A percentile compares a stretch with the other conserved stretches of the same genome.
These are phyloP conservation scores for Ennomos fuscantarius DNA, from an alignment of 2,888 invertebrate genomes.

Conservation along the genomic window DNA sequence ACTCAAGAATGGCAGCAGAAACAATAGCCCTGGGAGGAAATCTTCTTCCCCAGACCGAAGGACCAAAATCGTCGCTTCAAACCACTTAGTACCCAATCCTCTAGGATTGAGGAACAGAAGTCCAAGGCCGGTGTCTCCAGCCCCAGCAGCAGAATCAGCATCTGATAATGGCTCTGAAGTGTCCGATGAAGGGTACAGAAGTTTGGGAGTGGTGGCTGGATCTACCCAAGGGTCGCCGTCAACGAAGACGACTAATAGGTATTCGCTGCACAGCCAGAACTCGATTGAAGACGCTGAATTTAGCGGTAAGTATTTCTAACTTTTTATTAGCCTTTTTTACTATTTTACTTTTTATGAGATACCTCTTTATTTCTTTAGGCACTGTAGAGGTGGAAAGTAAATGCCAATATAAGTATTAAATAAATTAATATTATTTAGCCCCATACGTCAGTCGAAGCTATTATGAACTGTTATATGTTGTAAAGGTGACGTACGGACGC, in stretches of 20 bases:
- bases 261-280: slow-evolving; percentile 89
- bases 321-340: no score
- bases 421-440: no score
- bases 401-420: no score
- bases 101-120: slow-evolving; percentile 73
- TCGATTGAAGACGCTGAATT: slow-evolving; percentile 90
- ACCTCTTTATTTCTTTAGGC: no score
- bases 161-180: slow-evolving; percentile 94
- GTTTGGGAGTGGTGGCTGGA: slow-evolving; percentile 88
- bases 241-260: slow-evolving; percentile 85
- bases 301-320: slow-evolving; percentile 80
- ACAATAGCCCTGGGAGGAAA: slow-evolving; percentile 69
- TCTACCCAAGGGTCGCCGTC: slow-evolving; percentile 79
- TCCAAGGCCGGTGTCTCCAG: slow-evolving; percentile 83
- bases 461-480: no score
- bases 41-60: slow-evolving; percentile 76
- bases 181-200: slow-evolving; percentile 94
- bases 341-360: no score
- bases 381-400: no score
- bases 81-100: slow-evolving; percentile 81
- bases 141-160: slow-evolving; percentile 85
- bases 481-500: no score
- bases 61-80: slow-evolving; percentile 67
- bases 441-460: no score
- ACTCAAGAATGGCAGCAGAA: slow-evolving; percentile 63